A percentile compares a stretch with the other conserved stretches of the same genome.
Evolutionary conservation across 2,888 invertebrate genomes (phyloP).

Genomic region (Polietes domitor): DNA sequence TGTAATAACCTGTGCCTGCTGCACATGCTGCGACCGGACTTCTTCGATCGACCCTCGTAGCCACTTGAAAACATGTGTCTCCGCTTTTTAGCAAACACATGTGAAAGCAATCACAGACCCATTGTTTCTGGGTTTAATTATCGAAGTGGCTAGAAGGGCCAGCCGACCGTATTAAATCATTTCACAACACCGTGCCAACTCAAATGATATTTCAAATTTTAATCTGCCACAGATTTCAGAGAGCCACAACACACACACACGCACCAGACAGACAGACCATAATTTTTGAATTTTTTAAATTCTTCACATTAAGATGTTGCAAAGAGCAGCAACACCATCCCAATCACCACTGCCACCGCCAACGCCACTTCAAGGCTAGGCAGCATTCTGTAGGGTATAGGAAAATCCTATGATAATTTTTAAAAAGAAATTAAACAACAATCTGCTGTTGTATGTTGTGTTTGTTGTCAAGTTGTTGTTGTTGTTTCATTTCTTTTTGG

Average conservation of each 20-base stretch:
- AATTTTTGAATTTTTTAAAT: background rate
- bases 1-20: too few species aligned
- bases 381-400: too few species aligned
- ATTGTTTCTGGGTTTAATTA: background rate
- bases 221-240: background rate
- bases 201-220: slow-evolving; percentile 1
- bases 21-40: too few species aligned
- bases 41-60: background rate
- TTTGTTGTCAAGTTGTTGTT: background rate
- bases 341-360: too few species aligned
- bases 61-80: background rate
- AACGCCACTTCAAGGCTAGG: too few species aligned
- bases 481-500: background rate
- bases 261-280: too few species aligned
- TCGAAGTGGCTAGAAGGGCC: background rate
- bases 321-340: background rate
- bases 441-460: too few species aligned
- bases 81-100: background rate
- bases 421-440: too few species aligned
- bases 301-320: background rate
- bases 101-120: background rate
- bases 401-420: too few species aligned
- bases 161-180: background rate
- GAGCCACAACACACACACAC: too few species aligned
- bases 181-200: slow-evolving; percentile 11